phyloP scores from a whole-genome alignment of 2,888 invertebrate genomes.

The Dicyrtoma fusca region DNA sequence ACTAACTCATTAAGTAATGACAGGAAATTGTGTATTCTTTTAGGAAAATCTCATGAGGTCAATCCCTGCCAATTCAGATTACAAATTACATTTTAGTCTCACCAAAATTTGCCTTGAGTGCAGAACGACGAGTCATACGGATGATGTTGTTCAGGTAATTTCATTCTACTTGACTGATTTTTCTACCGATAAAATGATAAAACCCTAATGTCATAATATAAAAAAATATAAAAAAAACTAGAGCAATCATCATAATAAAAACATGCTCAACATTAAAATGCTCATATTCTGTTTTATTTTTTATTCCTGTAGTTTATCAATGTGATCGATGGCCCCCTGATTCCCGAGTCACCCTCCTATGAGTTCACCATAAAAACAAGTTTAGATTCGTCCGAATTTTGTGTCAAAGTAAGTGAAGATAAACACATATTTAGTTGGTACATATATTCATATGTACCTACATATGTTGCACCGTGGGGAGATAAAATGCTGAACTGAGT shows the following conservation, averaged over 20 bases:
- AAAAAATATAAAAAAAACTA: too few species aligned
- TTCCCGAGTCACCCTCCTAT: constrained; percentile 52
- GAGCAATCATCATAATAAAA: too few species aligned
- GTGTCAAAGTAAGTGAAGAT: constrained; percentile 49
- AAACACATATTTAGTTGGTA: too few species aligned
- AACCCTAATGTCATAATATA: too few species aligned
- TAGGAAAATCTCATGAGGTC: constrained; percentile 33
- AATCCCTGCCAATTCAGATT: constrained; percentile 42
- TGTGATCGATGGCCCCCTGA: constrained; percentile 49
- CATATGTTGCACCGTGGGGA: background rate
- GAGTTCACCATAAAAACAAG: constrained; percentile 54
- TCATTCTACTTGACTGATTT: background rate
- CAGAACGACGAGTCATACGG: constrained; percentile 52
- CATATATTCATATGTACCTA: too few species aligned
- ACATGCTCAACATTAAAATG: background rate
- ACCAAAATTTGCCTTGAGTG: constrained; percentile 55
- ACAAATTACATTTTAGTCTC: constrained; percentile 44
- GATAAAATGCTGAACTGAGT: background rate
- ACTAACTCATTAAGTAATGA: too few species aligned
- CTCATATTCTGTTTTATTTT: background rate
- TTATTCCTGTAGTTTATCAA: constrained; percentile 43
- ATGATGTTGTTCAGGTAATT: constrained; percentile 48
- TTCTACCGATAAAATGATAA: background rate
- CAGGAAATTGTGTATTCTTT: background rate
- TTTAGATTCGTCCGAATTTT: constrained; percentile 55